phyloP scores from a whole-genome alignment of 2,888 invertebrate genomes.

The Malthinus seriepunctatus region DNA sequence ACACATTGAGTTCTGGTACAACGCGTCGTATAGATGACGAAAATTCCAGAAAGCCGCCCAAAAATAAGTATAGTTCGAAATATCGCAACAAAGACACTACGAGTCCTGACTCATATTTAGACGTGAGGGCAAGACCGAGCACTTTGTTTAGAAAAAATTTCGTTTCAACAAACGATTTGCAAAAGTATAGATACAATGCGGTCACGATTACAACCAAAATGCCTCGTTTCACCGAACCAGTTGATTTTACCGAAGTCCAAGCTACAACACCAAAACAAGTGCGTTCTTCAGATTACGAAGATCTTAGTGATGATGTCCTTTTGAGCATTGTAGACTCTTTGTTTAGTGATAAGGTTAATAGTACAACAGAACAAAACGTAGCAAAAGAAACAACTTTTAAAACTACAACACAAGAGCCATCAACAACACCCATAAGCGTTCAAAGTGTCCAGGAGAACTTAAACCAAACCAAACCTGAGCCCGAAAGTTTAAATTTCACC shows the following conservation, averaged over 20 bases:
- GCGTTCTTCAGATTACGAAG: slow-evolving; percentile 30
- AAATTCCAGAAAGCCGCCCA: slow-evolving; percentile 39
- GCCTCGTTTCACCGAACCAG: slow-evolving; percentile 19
- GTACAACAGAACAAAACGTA: slow-evolving; percentile 32
- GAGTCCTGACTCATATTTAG: slow-evolving; percentile 10
- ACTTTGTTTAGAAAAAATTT: slow-evolving; percentile 24
- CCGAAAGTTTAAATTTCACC: slow-evolving; percentile 23
- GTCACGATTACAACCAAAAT: slow-evolving; percentile 30
- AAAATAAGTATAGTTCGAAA: slow-evolving; percentile 25
- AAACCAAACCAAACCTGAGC: too few species aligned
- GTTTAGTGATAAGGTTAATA: slow-evolving; percentile 38
- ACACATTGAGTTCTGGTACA: slow-evolving; percentile 42
- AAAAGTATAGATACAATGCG: slow-evolving; percentile 33
- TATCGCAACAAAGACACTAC: slow-evolving; percentile 30
- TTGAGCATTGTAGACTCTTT: slow-evolving; percentile 40
- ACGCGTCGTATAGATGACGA: slow-evolving; percentile 41
- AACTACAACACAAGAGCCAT: not conserved
- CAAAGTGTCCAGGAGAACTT: slow-evolving; percentile 14
- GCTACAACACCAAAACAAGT: slow-evolving; percentile 25
- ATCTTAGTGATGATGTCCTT: slow-evolving; percentile 34
- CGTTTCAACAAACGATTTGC: slow-evolving; percentile 36
- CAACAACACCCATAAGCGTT: not conserved
- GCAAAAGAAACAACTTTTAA: slow-evolving; percentile 26
- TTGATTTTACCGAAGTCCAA: slow-evolving; percentile 23
- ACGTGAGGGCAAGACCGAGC: slow-evolving; percentile 19